These are phyloP conservation scores for Orthonyx spaldingii DNA, from an alignment of 2,113 vertebrate species.

Conservation along the genomic window DNA sequence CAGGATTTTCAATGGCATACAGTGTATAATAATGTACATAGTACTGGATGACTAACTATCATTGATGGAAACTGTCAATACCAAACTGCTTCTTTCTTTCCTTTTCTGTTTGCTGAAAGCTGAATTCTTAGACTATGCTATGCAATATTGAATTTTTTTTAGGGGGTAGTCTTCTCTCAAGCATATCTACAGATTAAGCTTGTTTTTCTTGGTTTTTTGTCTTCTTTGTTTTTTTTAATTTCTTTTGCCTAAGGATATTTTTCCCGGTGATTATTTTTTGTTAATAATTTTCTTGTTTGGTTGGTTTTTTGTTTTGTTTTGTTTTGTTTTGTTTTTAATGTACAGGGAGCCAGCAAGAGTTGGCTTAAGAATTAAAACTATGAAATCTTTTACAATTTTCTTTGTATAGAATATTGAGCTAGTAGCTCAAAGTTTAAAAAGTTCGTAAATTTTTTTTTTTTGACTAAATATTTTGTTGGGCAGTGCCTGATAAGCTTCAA, in stretches of 20 bases:
- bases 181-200: conserved; percentile 85
- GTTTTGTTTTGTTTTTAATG: conserved; percentile 59
- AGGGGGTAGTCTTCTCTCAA: conserved; percentile 74
- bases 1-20: conserved; percentile 72
- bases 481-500: conserved; percentile 89
- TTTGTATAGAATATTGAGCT: conserved; percentile 82
- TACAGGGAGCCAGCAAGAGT: conserved; percentile 75
- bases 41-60: conserved; percentile 77
- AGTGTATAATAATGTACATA: conserved; percentile 85
- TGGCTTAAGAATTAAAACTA: conserved; percentile 82
- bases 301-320: background rate
- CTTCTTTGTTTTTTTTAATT: background rate
- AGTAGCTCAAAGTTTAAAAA: conserved; percentile 75
- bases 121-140: conserved; percentile 83
- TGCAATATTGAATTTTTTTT: conserved; percentile 87
- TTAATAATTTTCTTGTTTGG: conserved; percentile 63
- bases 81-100: conserved; percentile 82
- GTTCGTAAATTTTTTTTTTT: conserved; percentile 52
- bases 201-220: conserved; percentile 30
- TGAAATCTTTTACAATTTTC: conserved; percentile 82
- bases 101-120: conserved; percentile 79
- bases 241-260: conserved; percentile 80
- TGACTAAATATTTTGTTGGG: conserved; percentile 85
- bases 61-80: conserved; percentile 84
- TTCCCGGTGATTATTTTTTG: conserved; percentile 66